Percentiles rank a stretch among this genome's conserved stretches.
Evolutionary conservation across 2,797 vertebrate species (phyloP).

Genomic region (Xenops minutus): DNA sequence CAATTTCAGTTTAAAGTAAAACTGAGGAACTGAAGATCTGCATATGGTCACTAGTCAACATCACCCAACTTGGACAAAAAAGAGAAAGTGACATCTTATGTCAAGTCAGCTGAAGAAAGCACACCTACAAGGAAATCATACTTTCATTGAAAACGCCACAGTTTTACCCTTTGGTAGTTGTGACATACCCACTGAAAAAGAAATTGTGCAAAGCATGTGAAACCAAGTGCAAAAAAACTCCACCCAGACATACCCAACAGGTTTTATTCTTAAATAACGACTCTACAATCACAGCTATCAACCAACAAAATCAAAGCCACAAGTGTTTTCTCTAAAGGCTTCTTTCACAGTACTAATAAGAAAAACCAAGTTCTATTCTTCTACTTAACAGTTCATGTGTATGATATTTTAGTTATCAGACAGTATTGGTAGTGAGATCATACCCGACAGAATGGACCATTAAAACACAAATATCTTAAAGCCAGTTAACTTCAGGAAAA

Average conservation of each 20-base stretch:
- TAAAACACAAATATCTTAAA: conserved; percentile 55
- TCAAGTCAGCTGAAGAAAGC: conserved; percentile 43
- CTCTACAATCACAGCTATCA: conserved; percentile 62
- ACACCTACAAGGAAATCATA: conserved; percentile 39
- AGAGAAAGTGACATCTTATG: conserved; percentile 9
- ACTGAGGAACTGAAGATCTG: conserved; percentile 18
- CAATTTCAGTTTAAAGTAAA: conserved; percentile 30
- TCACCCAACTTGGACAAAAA: conserved; percentile 17
- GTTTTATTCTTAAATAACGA: conserved; percentile 62
- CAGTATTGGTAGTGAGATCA: conserved; percentile 34
- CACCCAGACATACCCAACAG: conserved; percentile 50
- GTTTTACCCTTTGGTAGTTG: conserved; percentile 66
- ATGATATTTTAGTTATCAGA: conserved; percentile 26
- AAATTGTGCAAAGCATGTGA: conserved; percentile 68
- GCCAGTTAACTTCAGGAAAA: conserved; percentile 52
- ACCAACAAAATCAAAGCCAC: conserved; percentile 52
- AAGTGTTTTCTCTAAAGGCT: conserved; percentile 55
- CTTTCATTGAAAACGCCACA: conserved; percentile 44
- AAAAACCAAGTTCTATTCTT: conserved; percentile 39
- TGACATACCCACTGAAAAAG: conserved; percentile 62
- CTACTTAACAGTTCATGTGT: conserved; percentile 17
- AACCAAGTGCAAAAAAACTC: conserved; percentile 63
- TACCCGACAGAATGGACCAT: conserved; percentile 26
- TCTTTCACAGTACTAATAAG: conserved; percentile 67
- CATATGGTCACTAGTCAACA: background rate